These are phyloP conservation scores for Aphelocoma californica DNA, from an alignment of 2,797 vertebrate species.

Conservation along the genomic window DNA sequence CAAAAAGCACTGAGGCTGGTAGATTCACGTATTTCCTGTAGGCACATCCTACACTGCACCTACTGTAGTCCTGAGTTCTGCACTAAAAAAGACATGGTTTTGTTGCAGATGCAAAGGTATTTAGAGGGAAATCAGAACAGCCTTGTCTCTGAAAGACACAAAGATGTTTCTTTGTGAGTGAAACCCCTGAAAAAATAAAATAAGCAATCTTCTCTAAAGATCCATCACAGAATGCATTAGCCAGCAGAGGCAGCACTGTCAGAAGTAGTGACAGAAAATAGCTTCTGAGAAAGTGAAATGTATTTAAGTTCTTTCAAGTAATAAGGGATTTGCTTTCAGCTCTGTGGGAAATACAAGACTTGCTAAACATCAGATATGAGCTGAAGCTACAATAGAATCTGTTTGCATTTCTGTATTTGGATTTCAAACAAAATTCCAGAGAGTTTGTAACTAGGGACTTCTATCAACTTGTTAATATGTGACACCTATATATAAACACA, in stretches of 20 bases:
- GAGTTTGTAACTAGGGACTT: not conserved
- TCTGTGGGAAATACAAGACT: not conserved
- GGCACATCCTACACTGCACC: not conserved
- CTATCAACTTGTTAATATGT: not conserved
- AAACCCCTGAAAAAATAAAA: not conserved
- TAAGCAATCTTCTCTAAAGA: not conserved
- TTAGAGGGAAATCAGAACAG: not conserved
- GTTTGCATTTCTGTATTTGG: not conserved
- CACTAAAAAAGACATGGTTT: not conserved
- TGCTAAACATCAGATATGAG: not conserved
- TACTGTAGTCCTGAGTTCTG: not conserved
- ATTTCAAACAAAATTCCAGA: not conserved
- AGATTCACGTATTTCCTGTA: not conserved
- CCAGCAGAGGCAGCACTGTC: not conserved
- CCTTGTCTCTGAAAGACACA: not conserved
- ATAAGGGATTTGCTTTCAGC: not conserved
- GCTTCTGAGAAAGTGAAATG: not conserved
- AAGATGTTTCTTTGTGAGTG: not conserved
- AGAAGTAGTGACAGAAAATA: not conserved
- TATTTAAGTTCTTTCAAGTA: not conserved
- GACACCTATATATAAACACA: not conserved
- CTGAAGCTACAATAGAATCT: not conserved
- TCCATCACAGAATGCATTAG: not conserved
- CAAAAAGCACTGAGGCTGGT: not conserved
- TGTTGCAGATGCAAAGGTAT: not conserved